Evolutionary conservation across 2,113 vertebrate species (phyloP).

Genomic region (Sigmodon hispidus): DNA sequence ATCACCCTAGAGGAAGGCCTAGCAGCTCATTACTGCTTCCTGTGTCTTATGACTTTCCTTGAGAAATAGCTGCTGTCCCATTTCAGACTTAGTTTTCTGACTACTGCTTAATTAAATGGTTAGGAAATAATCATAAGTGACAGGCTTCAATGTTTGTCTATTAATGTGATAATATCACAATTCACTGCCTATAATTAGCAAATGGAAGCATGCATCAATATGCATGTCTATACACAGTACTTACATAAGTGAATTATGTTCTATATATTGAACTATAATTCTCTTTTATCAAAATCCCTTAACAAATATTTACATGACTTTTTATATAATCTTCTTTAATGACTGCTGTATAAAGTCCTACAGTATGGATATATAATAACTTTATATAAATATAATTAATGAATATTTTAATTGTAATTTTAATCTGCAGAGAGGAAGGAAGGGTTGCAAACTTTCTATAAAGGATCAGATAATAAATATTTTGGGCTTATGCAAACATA

Average conservation of each 20-base stretch:
- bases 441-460: neutral
- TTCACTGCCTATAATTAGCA: conserved; percentile 13
- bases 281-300: conserved; percentile 45
- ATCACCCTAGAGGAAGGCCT: neutral
- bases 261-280: neutral
- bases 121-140: conserved; percentile 44
- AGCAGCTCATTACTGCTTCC: neutral
- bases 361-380: neutral
- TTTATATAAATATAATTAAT: conserved; percentile 25
- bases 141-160: conserved; percentile 37
- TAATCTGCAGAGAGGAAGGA: neutral
- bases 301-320: neutral
- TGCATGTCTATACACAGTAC: neutral
- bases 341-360: neutral
- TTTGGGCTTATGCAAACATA: neutral
- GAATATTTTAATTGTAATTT: neutral
- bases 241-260: conserved; percentile 6
- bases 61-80: conserved; percentile 38
- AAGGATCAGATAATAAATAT: neutral
- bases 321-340: neutral
- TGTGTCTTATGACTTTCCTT: conserved; percentile 6
- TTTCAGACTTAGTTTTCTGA: conserved; percentile 24
- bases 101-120: conserved; percentile 44
- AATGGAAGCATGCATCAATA: neutral
- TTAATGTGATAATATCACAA: neutral